Percentiles rank a stretch among this genome's conserved stretches.
These are phyloP conservation scores for Onthophagus taurus DNA, from an alignment of 1,140 invertebrate genomes.

Conservation along the genomic window DNA sequence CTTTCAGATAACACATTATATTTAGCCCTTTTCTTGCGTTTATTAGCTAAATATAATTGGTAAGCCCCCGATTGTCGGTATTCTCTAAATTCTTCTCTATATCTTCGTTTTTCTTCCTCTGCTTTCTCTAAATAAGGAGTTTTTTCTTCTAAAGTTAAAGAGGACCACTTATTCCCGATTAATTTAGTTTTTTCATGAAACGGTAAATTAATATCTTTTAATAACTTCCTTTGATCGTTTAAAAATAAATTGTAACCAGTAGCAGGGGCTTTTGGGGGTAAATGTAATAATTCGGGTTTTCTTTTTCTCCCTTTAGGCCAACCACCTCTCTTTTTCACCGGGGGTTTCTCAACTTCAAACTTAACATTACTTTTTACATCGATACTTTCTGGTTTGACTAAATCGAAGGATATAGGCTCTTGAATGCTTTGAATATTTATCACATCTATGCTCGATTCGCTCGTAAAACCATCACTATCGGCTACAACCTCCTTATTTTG, in stretches of 20 bases:
- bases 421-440: conserved; percentile 19
- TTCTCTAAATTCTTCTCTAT: conserved; percentile 46
- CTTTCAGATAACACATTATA: conserved; percentile 43
- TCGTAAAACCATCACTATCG: conserved; percentile 36
- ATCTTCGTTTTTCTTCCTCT: conserved; percentile 47
- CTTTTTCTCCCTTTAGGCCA: conserved; percentile 54
- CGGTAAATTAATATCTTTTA: conserved; percentile 43
- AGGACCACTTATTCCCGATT: conserved; percentile 49
- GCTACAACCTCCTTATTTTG: conserved; percentile 20
- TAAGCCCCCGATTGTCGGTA: conserved; percentile 49
- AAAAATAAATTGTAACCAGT: conserved; percentile 50
- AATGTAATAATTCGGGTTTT: conserved; percentile 42
- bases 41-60: conserved; percentile 44
- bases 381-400: conserved; percentile 5
- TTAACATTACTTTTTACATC: conserved; percentile 9
- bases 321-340: conserved; percentile 45
- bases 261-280: conserved; percentile 46
- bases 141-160: conserved; percentile 43
- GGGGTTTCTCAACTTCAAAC: conserved; percentile 12
- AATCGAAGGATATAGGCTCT: conserved; percentile 5
- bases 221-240: conserved; percentile 44
- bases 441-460: conserved; percentile 34
- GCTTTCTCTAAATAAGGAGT: conserved; percentile 46
- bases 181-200: conserved; percentile 46
- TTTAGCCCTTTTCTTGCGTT: conserved; percentile 41